These are phyloP conservation scores for Uria aalge DNA, from an alignment of 2,113 vertebrate species.

Conservation along the genomic window DNA sequence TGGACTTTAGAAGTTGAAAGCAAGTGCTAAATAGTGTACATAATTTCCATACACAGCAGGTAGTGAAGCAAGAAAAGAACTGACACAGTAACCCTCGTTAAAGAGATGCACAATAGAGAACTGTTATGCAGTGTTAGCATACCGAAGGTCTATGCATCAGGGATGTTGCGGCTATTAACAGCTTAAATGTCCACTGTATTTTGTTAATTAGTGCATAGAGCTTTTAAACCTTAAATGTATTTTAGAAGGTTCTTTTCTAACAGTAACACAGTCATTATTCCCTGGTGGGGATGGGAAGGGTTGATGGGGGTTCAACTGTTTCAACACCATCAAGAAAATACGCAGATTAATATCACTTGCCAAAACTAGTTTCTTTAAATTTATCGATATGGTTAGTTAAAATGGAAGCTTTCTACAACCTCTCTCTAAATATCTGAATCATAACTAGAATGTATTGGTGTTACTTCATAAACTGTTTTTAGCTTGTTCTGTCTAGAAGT, in stretches of 20 bases:
- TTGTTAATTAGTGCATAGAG: constrained; percentile 74
- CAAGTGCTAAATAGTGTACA: constrained; percentile 67
- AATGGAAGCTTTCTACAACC: background rate
- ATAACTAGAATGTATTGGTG: background rate
- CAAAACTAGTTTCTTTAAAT: background rate
- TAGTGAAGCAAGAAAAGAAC: constrained; percentile 69
- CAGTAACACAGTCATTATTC: constrained; percentile 18
- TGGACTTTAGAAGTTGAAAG: constrained; percentile 67
- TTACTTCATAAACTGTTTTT: background rate
- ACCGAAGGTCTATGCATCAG: constrained; percentile 65
- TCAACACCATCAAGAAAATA: constrained; percentile 43
- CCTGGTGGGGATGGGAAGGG: constrained; percentile 23
- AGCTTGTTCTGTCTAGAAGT: background rate
- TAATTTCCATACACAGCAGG: constrained; percentile 74
- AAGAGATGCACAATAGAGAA: constrained; percentile 68
- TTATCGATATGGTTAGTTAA: background rate
- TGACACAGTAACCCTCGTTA: constrained; percentile 66
- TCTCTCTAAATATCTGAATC: background rate
- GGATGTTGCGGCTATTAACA: constrained; percentile 73
- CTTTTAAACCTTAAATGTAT: constrained; percentile 66
- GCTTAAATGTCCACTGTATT: constrained; percentile 74
- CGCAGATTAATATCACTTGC: background rate
- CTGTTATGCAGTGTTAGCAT: constrained; percentile 60
- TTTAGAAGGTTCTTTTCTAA: constrained; percentile 52
- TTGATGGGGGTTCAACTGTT: constrained; percentile 53